These are phyloP conservation scores for Sycophila sp. DNA, from an alignment of 1,140 invertebrate species.

Conservation along the genomic window DNA sequence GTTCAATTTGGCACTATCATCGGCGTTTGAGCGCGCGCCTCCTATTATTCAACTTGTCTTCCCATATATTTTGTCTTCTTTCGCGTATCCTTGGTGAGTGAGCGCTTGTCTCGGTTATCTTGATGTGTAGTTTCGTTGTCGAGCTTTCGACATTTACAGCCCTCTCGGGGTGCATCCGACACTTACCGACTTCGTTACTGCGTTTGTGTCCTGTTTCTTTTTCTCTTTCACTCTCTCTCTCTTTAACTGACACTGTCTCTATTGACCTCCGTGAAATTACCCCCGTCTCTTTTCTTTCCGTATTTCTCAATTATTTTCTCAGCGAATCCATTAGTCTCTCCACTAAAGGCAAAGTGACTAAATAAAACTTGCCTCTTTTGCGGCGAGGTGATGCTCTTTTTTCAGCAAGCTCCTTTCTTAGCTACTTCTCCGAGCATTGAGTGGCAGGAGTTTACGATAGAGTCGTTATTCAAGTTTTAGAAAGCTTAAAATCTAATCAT, in stretches of 20 bases:
- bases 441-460: no score
- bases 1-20: constrained; percentile 8
- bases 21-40: not conserved
- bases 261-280: constrained; percentile 20
- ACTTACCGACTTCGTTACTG: not conserved
- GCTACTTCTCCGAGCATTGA: not conserved
- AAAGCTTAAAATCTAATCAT: no score
- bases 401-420: not conserved
- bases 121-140: constrained; percentile 13
- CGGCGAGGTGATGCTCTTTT: not conserved
- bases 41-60: constrained; percentile 4
- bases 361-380: not conserved
- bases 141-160: constrained; percentile 31
- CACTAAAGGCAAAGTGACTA: not conserved
- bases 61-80: constrained; percentile 7
- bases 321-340: constrained; percentile 35
- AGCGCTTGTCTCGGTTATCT: not conserved
- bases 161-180: not conserved
- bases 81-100: not conserved
- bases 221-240: not conserved
- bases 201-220: not conserved
- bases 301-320: constrained; percentile 42
- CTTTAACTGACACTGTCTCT: not conserved
- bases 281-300: not conserved
- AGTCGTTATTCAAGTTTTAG: no score